phyloP scores from a whole-genome alignment of 2,113 vertebrate genomes.

The Hyperopisus bebe region DNA sequence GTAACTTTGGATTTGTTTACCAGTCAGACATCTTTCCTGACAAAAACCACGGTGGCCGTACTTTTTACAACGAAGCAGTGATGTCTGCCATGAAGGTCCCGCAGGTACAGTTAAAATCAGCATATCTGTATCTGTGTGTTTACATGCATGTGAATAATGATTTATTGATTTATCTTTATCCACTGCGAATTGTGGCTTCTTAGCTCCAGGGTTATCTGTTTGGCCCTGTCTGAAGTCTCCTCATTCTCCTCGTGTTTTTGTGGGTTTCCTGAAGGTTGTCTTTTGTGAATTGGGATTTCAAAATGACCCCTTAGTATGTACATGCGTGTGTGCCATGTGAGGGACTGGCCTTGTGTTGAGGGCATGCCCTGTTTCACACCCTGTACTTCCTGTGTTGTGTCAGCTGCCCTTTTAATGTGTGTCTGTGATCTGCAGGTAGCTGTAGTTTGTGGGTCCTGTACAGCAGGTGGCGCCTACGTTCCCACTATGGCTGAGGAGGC shows the following conservation, averaged over 20 bases:
- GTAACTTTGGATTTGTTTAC: background rate
- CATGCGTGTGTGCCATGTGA: background rate
- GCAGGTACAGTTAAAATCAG: conserved; percentile 56
- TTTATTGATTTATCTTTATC: background rate
- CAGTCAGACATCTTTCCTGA: conserved; percentile 83
- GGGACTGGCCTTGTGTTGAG: background rate
- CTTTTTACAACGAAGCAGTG: conserved; percentile 76
- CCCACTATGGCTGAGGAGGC: conserved; percentile 76
- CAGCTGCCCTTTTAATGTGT: background rate
- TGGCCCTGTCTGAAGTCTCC: background rate
- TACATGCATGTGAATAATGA: background rate
- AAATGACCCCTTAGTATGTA: background rate
- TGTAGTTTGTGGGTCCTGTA: conserved; percentile 77
- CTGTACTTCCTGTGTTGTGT: background rate
- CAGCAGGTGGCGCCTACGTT: conserved; percentile 74
- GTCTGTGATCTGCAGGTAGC: conserved; percentile 60
- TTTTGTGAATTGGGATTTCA: background rate
- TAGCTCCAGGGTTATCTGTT: background rate
- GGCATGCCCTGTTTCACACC: background rate
- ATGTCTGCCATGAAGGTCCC: conserved; percentile 78
- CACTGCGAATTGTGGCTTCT: background rate
- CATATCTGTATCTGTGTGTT: background rate
- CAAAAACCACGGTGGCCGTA: conserved; percentile 72
- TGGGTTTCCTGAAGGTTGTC: background rate
- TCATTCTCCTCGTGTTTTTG: background rate